Evolutionary conservation across 2,888 invertebrate genomes (phyloP).

Genomic region (Plemyria rubiginata): DNA sequence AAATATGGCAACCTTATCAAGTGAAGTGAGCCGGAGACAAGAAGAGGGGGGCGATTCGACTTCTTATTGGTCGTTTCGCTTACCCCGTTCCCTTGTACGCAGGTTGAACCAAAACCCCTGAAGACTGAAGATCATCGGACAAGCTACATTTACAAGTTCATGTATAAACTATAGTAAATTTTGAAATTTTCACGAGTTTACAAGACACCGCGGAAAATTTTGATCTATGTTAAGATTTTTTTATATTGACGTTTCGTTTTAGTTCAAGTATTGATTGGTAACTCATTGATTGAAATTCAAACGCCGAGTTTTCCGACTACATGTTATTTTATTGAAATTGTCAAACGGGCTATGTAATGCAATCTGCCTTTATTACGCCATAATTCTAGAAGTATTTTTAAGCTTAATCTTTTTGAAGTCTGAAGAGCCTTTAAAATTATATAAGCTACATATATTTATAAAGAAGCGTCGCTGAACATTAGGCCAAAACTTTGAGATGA

Average conservation of each 20-base stretch:
- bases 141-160: conserved; percentile 31
- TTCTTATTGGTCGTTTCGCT: conserved; percentile 72
- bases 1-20: conserved; percentile 55
- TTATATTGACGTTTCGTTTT: conserved; percentile 38
- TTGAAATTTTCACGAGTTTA: conserved; percentile 22
- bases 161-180: conserved; percentile 27
- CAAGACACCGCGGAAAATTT: conserved; percentile 26
- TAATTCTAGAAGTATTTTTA: not conserved
- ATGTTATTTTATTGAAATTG: conserved; percentile 69
- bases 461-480: not conserved
- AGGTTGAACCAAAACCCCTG: conserved; percentile 83
- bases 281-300: conserved; percentile 52
- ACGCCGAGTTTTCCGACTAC: conserved; percentile 75
- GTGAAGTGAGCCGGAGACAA: conserved; percentile 68
- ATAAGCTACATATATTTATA: not conserved
- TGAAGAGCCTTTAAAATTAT: not conserved
- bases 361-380: not conserved
- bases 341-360: conserved; percentile 1
- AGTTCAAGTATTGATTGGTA: conserved; percentile 43
- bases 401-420: not conserved
- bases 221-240: conserved; percentile 30
- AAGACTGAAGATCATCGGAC: conserved; percentile 47
- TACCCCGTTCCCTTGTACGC: conserved; percentile 80
- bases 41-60: conserved; percentile 80
- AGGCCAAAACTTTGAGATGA: not conserved